Evolutionary conservation across 2,113 vertebrate species (phyloP), one percentile per base, ranked within the genome.

Genomic region (Sinocyclocheilus anophthalmus): DNA sequence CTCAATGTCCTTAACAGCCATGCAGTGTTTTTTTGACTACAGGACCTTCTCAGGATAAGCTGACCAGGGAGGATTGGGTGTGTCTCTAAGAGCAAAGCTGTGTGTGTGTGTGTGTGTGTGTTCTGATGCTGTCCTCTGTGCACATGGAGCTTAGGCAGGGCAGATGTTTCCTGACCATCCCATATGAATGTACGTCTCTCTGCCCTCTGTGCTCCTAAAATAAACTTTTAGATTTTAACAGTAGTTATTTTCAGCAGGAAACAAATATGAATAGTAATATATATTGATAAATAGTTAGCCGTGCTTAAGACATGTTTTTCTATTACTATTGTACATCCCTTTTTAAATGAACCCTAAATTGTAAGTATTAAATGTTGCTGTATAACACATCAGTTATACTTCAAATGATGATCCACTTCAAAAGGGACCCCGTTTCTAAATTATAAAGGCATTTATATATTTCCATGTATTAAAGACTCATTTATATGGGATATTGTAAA

Each of bases 11-110:
- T 76, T 59, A 45, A 6, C 39, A 39, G 39, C 5, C 39, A 39
- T 39, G 39, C 39, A 39, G 39, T 39, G 39, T 39, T 39, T 39
- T 39, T 39, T 39, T 39, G 5, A 39, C 39, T 39, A 39, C 39
- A 5, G 39, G 39, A 7, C 39, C 39, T 39, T 39, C 39, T 39
- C 39, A 39, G 39, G 42, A 85, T 72, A 69, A 75, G 81, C 72
- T 55, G 63, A 79, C 59, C 61, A 73, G 67, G 75, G 81, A 76
- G 87, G 80, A 42, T 83, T 84, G 87, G 85, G 87, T 86, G 87
- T 86, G 85, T 63, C 55, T 80, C n/a, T 30, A 48, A 55, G 42
- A 72, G 61, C 33, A 55, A 77, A 55, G 75, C 72, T 37, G 45
- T 10, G 9, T 42, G 42, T 7, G 39, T 42, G 45, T 45, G 9